Evolutionary conservation across 1,140 invertebrate species (phyloP), one percentile per base, ranked within the genome.

Genomic region (Onthophagus taurus): DNA sequence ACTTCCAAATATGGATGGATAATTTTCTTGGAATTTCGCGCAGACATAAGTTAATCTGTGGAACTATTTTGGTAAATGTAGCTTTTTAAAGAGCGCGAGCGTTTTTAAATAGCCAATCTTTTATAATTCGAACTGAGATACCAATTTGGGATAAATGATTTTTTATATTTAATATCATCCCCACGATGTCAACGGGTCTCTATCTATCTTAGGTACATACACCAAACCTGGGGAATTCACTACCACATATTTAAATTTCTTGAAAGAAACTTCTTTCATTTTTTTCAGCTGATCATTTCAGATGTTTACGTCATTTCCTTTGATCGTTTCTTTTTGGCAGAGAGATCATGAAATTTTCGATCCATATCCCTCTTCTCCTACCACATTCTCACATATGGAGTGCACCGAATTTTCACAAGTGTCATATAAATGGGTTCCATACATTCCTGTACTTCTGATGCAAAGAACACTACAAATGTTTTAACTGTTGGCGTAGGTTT

Each of bases 121-220:
- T 44, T 44, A 39, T 18, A 38, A 39, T 44, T 18, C n/a, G 4
- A 41, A 39, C 36, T 39, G 44, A 45, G 21, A 21, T 45, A 38
- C 35, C 33, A 37, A 20, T 47, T 47, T 47, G 16, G 14, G 12
- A 47, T 47, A 41, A 13, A 44, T 46, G 5, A 19, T 30, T 24
- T 35, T 42, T 46, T 39, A 45, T 42, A 38, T 45, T 19, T 23
- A 47, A 34, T 47, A 47, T 39, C 24, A 44, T 44, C 18, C 45
- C 16, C 14, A 19, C 11, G 43, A 47, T 44, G 45, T 31, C 24
- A 47, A 42, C 34, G 30, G 29, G 13, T 19, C 4, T 20, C 26
- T 43, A 33, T 47, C 45, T 47, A 42, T 39, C 38, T 47, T 47
- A 44, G 45, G 26, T 47, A 47, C 29, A 47, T 42, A 29, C 21